phyloP scores from a whole-genome alignment of 2,113 vertebrate genomes.

The Todiramphus saurophagus region DNA sequence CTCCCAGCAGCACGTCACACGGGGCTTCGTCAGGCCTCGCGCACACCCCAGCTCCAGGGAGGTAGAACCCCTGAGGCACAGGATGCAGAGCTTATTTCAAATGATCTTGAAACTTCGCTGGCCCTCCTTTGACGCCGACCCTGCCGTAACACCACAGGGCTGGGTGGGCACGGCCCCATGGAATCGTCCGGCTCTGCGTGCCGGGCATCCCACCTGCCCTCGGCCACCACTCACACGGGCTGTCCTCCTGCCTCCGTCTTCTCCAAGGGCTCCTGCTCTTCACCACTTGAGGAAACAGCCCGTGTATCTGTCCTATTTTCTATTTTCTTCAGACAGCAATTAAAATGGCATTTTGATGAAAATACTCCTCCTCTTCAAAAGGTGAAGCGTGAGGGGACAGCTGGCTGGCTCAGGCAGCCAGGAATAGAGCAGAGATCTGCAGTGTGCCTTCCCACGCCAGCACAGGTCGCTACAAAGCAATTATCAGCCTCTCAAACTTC shows the following conservation, averaged over 20 bases:
- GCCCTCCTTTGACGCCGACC: not conserved
- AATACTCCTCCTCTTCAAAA: not conserved
- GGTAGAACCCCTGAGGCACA: not conserved
- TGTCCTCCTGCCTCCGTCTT: not conserved
- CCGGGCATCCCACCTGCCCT: not conserved
- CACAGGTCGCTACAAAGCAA: not conserved
- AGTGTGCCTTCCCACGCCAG: not conserved
- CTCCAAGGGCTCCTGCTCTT: not conserved
- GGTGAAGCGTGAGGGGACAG: not conserved
- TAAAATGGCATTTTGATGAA: slow-evolving; percentile 13
- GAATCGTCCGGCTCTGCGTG: not conserved
- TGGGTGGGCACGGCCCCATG: not conserved
- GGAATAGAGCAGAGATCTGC: slow-evolving; percentile 13
- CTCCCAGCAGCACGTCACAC: not conserved
- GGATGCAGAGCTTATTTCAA: not conserved
- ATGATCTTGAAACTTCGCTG: not conserved
- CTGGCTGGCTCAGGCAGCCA: not conserved
- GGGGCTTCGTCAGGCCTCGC: not conserved
- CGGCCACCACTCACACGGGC: not conserved
- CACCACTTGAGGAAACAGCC: not conserved
- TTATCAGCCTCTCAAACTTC: slow-evolving; percentile 8
- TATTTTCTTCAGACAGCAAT: not conserved
- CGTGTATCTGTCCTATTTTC: not conserved
- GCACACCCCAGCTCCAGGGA: not conserved
- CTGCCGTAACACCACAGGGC: not conserved